Percentiles rank a stretch among this genome's conserved stretches.
Conservation (phyloP, 2,888 invertebrate genomes). For the Stenchaetothrips biformis region DNA sequence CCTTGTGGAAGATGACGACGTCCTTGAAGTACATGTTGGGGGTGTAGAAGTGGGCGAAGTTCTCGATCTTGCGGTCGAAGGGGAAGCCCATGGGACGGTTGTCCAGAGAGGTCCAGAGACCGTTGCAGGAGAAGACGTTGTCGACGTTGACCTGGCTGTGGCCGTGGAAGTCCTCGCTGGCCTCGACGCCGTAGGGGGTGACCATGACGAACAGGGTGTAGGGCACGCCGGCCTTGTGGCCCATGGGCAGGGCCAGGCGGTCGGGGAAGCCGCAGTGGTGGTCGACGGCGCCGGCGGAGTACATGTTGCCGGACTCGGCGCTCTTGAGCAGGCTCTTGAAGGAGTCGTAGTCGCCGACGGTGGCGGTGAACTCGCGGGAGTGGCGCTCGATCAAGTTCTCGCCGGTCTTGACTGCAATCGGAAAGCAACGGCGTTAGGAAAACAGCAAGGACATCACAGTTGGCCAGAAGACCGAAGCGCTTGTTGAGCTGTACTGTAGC, state of each 20-base stretch:
- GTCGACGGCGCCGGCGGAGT: constrained; percentile 47
- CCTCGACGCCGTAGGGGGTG: constrained; percentile 46
- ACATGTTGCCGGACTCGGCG: constrained; percentile 52
- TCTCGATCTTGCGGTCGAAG: constrained; percentile 53
- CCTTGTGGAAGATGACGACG: constrained; percentile 53
- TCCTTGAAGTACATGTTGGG: constrained; percentile 52
- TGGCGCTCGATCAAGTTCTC: constrained; percentile 62
- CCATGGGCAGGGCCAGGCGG: constrained; percentile 61
- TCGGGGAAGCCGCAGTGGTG: constrained; percentile 57
- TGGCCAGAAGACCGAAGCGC: too few species aligned
- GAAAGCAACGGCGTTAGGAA: constrained; percentile 42
- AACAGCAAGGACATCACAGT: too few species aligned
- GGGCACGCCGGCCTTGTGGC: constrained; percentile 57
- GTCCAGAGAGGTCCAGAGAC: constrained; percentile 47
- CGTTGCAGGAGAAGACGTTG: constrained; percentile 39
- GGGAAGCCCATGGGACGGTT: constrained; percentile 56
- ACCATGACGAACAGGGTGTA: constrained; percentile 59
- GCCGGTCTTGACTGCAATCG: constrained; percentile 52
- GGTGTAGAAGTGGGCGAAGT: constrained; percentile 46
- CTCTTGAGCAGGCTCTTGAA: constrained; percentile 60
- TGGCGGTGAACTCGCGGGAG: constrained; percentile 61
- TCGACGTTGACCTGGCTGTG: constrained; percentile 39
- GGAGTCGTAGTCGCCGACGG: constrained; percentile 59
- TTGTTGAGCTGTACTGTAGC: too few species aligned
- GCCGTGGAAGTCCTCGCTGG: constrained; percentile 39